Evolutionary conservation across 1,140 invertebrate species (phyloP).

Genomic region (Capitella teleta): DNA sequence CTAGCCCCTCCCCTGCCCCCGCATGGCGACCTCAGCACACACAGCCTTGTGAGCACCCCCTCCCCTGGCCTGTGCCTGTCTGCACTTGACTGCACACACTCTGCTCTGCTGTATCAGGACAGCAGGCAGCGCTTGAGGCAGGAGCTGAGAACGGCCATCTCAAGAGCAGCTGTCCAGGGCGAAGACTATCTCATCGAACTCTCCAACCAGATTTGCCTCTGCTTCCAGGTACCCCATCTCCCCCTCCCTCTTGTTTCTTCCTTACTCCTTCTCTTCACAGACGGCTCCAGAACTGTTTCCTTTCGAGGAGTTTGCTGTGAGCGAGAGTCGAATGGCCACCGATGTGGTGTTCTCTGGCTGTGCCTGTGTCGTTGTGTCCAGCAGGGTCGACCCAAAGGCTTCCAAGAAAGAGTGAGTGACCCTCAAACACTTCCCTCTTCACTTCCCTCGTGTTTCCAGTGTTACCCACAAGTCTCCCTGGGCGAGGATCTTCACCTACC

Average conservation of each 20-base stretch:
- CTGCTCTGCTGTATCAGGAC: slow-evolving; percentile 29
- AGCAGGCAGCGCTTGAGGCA: slow-evolving; percentile 23
- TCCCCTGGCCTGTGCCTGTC: slow-evolving; percentile 20
- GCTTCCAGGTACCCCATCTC: slow-evolving; percentile 35
- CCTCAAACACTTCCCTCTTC: neutral
- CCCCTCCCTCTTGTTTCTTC: slow-evolving; percentile 37
- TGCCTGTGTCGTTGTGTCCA: slow-evolving; percentile 36
- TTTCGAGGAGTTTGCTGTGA: slow-evolving; percentile 33
- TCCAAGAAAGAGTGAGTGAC: slow-evolving; percentile 36
- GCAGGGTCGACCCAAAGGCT: slow-evolving; percentile 30
- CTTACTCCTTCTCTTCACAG: slow-evolving; percentile 31
- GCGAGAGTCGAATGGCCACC: slow-evolving; percentile 30
- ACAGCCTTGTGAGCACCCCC: slow-evolving; percentile 13
- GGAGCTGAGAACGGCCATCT: slow-evolving; percentile 33
- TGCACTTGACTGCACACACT: slow-evolving; percentile 22
- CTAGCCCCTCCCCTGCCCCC: slow-evolving; percentile 27
- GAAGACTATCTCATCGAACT: slow-evolving; percentile 40
- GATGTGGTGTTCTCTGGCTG: slow-evolving; percentile 36
- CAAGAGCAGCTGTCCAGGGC: slow-evolving; percentile 34
- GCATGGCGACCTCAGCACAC: slow-evolving; percentile 17
- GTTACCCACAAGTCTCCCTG: slow-evolving; percentile 35
- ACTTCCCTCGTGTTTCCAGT: slow-evolving; percentile 17
- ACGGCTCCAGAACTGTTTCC: slow-evolving; percentile 39
- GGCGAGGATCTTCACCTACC: slow-evolving; percentile 35
- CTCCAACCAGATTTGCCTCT: slow-evolving; percentile 37